Percentiles rank a stretch among this genome's conserved stretches.
Conservation (phyloP, 2,113 vertebrate genomes). For the Takifugu bimaculatus region DNA sequence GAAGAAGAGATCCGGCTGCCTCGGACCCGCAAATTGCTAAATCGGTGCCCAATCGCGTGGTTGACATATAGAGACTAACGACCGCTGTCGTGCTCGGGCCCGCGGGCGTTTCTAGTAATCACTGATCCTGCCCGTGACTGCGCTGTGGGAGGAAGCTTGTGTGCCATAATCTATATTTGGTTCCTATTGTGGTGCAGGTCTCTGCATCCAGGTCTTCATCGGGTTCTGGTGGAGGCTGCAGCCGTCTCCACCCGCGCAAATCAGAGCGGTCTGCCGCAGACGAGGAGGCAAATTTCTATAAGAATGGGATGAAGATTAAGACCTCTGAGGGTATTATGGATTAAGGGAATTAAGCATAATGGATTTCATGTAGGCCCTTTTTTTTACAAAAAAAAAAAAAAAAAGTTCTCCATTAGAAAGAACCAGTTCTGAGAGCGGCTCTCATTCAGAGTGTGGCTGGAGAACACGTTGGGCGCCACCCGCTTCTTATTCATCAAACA, state of each 20-base stretch:
- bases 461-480: constrained; percentile 25
- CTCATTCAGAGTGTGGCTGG: constrained; percentile 51
- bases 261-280: constrained; percentile 56
- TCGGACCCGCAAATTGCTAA: too few species aligned
- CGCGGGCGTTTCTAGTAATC: too few species aligned
- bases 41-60: too few species aligned
- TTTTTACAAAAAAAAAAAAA: constrained; percentile 9
- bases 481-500: constrained; percentile 7
- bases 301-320: constrained; percentile 69
- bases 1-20: too few species aligned
- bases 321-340: constrained; percentile 69
- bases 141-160: too few species aligned
- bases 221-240: constrained; percentile 19
- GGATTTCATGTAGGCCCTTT: constrained; percentile 70
- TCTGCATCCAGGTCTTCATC: not conserved
- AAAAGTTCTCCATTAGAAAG: constrained; percentile 46
- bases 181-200: not conserved
- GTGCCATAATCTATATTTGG: too few species aligned
- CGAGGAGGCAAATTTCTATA: constrained; percentile 63
- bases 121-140: too few species aligned
- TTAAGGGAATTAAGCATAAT: constrained; percentile 73
- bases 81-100: too few species aligned
- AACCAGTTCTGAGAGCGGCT: constrained; percentile 48
- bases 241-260: constrained; percentile 24
- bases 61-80: too few species aligned